Base-by-base conservation (phyloP, 2,888 invertebrate species). In the Parnassius mnemosyne region DNA sequence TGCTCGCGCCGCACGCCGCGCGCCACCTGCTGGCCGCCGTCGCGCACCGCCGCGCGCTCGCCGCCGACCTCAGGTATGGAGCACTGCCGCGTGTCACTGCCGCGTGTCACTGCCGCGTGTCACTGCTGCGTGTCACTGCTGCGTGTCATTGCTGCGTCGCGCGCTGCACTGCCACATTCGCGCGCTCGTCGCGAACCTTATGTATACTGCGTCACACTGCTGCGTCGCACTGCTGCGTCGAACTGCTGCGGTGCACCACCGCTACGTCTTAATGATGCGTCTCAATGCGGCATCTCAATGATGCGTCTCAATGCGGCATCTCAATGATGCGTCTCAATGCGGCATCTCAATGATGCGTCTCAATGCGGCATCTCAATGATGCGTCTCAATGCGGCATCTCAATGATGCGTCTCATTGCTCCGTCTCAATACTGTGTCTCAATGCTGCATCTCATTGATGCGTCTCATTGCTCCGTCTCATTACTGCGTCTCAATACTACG, bases 81-180 rank as follows among this genome's bases (percentile, higher is more conserved):
- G 2, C 43, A 43, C 43, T 43, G 9, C 10, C 43, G 2, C 25
- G 25, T 25, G 25, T 25, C 7, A 43, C 43, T 43, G 43, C 43
- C 2, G 43, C 43, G 9, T 9, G 7, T 1, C 16, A 16, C 16
- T 16, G 16, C 16, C 1, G 16, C 16, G 16, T 16, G 1, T 1
- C 16, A 16, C 16, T 16, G 16, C 16, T 1, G 16, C 16, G 16
- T 16, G 1, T 1, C 43, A 43, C 43, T 11, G 43, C 9, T 9
- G 43, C 43, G 10, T 43, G 10, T 43, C 43, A 11, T 95, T 34
- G 93, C 95, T 11, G 94, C 94, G 66, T 94, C 97, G 60, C 83
- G 97, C 94, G 63, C 94, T 95, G 0, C 93, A 95, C 65, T 92
- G 95, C 0, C n/a, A n/a, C n/a, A n/a, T n/a, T n/a, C 94, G 94